phyloP scores from a whole-genome alignment of 2,797 vertebrate species.

The Takifugu rubripes region DNA sequence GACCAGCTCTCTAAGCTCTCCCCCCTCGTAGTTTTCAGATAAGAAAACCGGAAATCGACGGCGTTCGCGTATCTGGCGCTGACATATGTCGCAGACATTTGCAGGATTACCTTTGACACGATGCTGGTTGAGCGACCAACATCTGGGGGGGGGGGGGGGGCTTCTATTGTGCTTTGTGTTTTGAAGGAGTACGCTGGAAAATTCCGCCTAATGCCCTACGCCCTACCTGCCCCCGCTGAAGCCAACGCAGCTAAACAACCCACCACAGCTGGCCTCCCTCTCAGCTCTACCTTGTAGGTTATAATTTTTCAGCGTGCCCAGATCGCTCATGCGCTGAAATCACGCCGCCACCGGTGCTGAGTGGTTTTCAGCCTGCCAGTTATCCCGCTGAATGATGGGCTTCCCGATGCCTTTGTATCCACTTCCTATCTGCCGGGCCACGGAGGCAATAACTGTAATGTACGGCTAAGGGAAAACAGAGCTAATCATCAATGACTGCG shows the following conservation, averaged over 20 bases:
- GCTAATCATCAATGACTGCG: constrained; percentile 82
- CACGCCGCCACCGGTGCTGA: constrained; percentile 60
- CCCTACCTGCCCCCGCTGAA: constrained; percentile 22
- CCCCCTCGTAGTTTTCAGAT: constrained; percentile 38
- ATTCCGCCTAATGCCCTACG: constrained; percentile 30
- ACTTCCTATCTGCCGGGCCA: constrained; percentile 73
- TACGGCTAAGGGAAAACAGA: constrained; percentile 79
- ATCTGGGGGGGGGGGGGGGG: constrained; percentile 27
- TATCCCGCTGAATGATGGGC: constrained; percentile 75
- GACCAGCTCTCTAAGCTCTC: constrained; percentile 55
- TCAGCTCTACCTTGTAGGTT: constrained; percentile 61
- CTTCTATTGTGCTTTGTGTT: constrained; percentile 5
- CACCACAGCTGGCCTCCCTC: constrained; percentile 25
- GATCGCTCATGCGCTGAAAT: constrained; percentile 69
- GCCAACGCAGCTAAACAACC: constrained; percentile 17
- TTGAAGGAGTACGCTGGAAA: constrained; percentile 19
- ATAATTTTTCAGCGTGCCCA: constrained; percentile 59
- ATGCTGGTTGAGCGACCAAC: constrained; percentile 37
- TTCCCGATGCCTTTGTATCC: constrained; percentile 74
- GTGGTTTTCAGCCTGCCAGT: constrained; percentile 74
- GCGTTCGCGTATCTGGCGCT: constrained; percentile 19
- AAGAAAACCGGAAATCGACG: neutral
- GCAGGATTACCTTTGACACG: constrained; percentile 35
- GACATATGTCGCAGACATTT: constrained; percentile 49
- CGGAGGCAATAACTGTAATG: constrained; percentile 80